A percentile compares a stretch with the other conserved stretches of the same genome.
Evolutionary conservation across 2,888 invertebrate genomes (phyloP).

Genomic region (Aplocera efformata): DNA sequence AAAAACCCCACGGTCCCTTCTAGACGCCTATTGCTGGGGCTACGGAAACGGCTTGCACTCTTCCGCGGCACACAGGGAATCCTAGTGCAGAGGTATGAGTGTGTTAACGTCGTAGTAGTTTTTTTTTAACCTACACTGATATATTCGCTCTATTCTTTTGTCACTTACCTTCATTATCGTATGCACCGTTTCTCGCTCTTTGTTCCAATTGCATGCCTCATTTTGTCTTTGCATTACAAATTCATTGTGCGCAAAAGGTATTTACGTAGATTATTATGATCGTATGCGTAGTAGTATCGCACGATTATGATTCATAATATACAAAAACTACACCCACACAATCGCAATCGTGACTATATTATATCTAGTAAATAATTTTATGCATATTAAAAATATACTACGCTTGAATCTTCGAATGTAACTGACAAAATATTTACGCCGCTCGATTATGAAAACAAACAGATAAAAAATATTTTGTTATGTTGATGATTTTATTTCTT

Average conservation of each 20-base stretch:
- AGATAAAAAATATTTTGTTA: constrained; percentile 9
- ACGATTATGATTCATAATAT: constrained; percentile 7
- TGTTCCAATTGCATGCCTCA: constrained; percentile 9
- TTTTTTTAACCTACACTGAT: no score
- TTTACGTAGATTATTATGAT: constrained; percentile 5
- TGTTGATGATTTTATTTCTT: constrained; percentile 9
- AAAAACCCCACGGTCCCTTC: no score
- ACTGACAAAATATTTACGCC: constrained; percentile 2
- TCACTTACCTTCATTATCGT: constrained; percentile 4
- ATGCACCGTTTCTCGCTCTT: constrained; percentile 12
- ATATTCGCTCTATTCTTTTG: no score
- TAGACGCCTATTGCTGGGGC: no score
- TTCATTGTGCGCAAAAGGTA: constrained; percentile 8
- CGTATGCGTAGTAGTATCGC: constrained; percentile 8
- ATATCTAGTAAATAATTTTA: not conserved
- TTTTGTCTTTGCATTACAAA: constrained; percentile 8
- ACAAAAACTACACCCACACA: not conserved
- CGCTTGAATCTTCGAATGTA: constrained; percentile 7
- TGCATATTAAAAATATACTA: not conserved
- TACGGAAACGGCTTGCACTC: no score
- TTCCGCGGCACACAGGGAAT: no score
- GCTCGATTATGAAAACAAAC: not conserved
- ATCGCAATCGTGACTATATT: not conserved
- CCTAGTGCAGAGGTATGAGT: no score
- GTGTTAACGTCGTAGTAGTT: no score